Evolutionary conservation across 1,140 invertebrate genomes (phyloP), one percentile per base, ranked within the genome.

Genomic region (Lepidotrigona ventralis): DNA sequence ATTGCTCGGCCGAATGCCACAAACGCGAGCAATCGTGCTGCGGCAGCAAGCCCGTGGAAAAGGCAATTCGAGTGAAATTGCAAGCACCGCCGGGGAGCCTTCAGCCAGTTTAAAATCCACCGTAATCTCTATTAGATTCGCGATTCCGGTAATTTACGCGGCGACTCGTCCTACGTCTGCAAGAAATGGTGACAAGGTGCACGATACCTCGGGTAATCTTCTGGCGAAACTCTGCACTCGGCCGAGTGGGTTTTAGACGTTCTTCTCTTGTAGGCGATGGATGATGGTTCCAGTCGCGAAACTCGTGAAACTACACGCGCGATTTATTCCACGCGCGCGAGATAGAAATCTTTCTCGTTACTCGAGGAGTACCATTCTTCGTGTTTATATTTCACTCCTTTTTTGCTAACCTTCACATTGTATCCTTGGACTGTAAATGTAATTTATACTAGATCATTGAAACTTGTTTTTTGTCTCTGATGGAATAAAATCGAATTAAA

Each of bases 1-100:
- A 86, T 89, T 83, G 88, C 78, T 21, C 74, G 79, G 75, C 73
- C 69, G 70, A 89, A 86, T 86, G 70, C 80, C 75, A 83, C 79
- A 80, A 88, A 72, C 87, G 71, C 77, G 87, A 71, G 51, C 33
- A 76, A 85, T 79, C 72, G 63, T 17, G 72, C n/a, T 51, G 1
- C 56, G 68, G 23, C 2, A 9, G 46, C 69, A 29, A 79, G 46
- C 23, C 39, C 39, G 51, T 79, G 58, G 58, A 64, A 83, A 83
- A 79, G 76, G 56, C 76, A 68, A 75, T 74, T 75, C 70, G 26
- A 33, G 60, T 23, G 79, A 88, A 83, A 74, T 77, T 82, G 66
- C 78, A 83, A 80, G 53, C 58, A 53, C 54, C 54, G 54, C 23
- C 39, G 8, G n/a, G 46, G 56, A 23, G n/a, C 53, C 29, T 23